Conservation (phyloP, 2,888 invertebrate genomes). For the Pecten maximus region DNA sequence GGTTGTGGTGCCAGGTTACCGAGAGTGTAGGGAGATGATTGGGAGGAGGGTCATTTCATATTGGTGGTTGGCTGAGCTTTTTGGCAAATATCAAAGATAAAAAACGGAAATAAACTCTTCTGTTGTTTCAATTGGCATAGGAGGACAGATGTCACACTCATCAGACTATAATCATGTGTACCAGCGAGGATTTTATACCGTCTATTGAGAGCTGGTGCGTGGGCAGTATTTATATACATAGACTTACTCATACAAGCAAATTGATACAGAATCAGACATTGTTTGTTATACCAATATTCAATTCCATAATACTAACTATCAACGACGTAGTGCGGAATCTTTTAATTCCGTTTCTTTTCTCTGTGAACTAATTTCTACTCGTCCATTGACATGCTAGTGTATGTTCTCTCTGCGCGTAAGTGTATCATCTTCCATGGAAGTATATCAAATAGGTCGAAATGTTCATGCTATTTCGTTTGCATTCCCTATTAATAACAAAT, state of each 20-base stretch:
- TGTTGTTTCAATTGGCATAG: not conserved
- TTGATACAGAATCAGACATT: not conserved
- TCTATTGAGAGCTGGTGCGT: not conserved
- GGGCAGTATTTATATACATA: not conserved
- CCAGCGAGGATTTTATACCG: not conserved
- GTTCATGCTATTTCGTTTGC: too few relatives aligned
- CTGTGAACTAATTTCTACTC: too few relatives aligned
- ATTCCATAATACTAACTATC: too few relatives aligned
- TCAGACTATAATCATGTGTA: not conserved
- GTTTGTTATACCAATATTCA: too few relatives aligned
- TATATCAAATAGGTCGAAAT: too few relatives aligned
- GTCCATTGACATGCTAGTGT: too few relatives aligned
- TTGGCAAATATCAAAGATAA: constrained; percentile 32
- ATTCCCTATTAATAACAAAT: too few relatives aligned
- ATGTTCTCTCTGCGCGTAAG: too few relatives aligned
- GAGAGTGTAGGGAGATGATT: not conserved
- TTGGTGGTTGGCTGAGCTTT: not conserved
- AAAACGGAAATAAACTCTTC: not conserved
- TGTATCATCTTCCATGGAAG: too few relatives aligned
- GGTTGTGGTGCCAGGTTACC: not conserved
- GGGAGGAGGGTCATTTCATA: not conserved
- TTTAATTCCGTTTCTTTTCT: too few relatives aligned
- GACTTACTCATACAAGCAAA: not conserved
- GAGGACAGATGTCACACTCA: not conserved
- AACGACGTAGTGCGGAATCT: too few relatives aligned